phyloP scores from a whole-genome alignment of 2,797 vertebrate species.

The Gambelia wislizenii region DNA sequence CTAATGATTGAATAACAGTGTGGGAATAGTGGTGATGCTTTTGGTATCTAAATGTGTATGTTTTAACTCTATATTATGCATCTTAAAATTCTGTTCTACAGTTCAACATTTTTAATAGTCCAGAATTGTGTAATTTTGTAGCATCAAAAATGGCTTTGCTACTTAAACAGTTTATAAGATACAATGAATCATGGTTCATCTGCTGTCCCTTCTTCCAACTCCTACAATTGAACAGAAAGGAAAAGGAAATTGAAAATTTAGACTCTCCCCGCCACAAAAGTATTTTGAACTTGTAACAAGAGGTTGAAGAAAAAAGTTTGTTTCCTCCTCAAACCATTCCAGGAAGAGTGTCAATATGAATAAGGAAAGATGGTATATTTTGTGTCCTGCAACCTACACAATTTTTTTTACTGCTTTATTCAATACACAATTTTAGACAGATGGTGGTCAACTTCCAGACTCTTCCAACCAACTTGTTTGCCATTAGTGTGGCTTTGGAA shows the following conservation, averaged over 20 bases:
- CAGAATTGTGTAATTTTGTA: neutral
- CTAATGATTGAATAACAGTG: neutral
- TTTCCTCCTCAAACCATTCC: neutral
- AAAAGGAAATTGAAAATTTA: neutral
- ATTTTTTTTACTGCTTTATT: neutral
- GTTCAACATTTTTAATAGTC: neutral
- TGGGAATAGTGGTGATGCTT: neutral
- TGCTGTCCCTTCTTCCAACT: neutral
- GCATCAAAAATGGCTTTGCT: neutral
- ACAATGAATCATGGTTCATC: neutral
- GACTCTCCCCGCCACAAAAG: neutral
- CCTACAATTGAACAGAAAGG: neutral
- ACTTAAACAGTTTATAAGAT: neutral
- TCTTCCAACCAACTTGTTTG: neutral
- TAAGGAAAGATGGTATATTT: neutral
- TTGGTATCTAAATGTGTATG: neutral
- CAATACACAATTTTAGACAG: neutral
- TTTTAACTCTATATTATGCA: slow-evolving; percentile 14
- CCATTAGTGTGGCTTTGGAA: neutral
- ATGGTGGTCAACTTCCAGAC: neutral
- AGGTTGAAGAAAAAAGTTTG: neutral
- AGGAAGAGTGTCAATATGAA: neutral
- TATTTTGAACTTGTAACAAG: neutral
- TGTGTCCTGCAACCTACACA: neutral
- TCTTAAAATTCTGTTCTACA: neutral